These are phyloP conservation scores for Trichechus manatus DNA, from an alignment of 2,113 vertebrate species.

Conservation along the genomic window DNA sequence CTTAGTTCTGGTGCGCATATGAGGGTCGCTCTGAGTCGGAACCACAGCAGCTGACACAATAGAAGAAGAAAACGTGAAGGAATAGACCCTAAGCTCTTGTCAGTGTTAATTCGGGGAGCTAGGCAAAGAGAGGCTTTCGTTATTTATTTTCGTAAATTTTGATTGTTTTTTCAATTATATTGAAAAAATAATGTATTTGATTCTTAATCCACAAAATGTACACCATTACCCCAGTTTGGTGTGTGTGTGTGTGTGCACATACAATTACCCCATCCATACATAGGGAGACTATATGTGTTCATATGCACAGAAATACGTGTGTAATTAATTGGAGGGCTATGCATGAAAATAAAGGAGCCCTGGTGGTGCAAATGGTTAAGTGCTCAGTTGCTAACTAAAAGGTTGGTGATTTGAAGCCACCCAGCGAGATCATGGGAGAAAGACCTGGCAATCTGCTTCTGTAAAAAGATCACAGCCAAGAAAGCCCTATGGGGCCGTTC, in stretches of 20 bases:
- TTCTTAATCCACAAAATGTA: background rate
- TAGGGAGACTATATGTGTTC: rapidly evolving
- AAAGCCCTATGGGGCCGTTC: no score
- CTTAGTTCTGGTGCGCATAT: no score
- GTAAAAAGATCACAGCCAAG: background rate
- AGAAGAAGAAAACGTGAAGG: background rate
- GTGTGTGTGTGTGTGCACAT: no score
- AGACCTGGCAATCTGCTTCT: background rate
- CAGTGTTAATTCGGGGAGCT: background rate
- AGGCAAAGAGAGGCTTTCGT: background rate
- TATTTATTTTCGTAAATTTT: background rate
- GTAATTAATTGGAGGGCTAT: background rate
- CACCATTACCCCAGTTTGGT: no score
- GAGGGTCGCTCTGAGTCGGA: no score
- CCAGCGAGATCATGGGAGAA: background rate
- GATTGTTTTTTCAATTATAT: background rate
- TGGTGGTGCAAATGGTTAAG: background rate
- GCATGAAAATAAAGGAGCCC: background rate
- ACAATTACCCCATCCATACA: background rate
- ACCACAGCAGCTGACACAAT: no score
- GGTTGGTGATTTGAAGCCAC: background rate
- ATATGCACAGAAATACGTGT: no score
- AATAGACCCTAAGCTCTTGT: background rate
- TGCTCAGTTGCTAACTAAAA: background rate
- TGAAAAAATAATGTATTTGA: background rate